Evolutionary conservation across 2,113 vertebrate genomes (phyloP).

Genomic region (Uria aalge): DNA sequence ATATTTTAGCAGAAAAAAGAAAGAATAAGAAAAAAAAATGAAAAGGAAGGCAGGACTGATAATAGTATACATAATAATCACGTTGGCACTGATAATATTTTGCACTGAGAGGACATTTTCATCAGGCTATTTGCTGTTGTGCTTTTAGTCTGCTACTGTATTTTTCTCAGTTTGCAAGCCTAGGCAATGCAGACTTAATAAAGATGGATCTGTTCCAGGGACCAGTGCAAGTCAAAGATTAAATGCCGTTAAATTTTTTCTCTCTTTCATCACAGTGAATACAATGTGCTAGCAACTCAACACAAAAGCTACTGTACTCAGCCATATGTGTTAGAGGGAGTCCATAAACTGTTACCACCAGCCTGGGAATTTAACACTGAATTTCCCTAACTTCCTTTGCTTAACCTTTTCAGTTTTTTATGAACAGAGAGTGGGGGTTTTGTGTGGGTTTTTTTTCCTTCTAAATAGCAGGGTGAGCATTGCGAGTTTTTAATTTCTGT

Average conservation of each 20-base stretch:
- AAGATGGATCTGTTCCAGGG: background rate
- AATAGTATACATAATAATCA: background rate
- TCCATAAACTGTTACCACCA: slow-evolving; percentile 3
- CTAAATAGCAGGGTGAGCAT: background rate
- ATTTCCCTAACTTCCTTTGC: background rate
- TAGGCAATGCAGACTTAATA: background rate
- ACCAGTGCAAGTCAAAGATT: background rate
- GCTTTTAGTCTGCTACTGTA: background rate
- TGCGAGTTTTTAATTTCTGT: background rate
- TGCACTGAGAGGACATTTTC: background rate
- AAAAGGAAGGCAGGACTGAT: background rate
- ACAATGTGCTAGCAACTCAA: slow-evolving; percentile 22
- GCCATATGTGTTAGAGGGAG: background rate
- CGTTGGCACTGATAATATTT: background rate
- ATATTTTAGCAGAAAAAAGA: background rate
- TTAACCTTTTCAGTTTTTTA: slow-evolving; percentile 13
- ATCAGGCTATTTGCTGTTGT: background rate
- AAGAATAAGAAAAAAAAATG: background rate
- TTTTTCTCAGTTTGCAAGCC: background rate
- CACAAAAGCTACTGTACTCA: slow-evolving; percentile 11
- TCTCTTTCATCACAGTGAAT: slow-evolving; percentile 13
- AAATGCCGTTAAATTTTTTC: slow-evolving; percentile 13
- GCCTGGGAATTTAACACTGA: background rate
- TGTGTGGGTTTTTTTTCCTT: background rate
- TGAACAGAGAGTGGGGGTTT: background rate